Evolutionary conservation across 2,888 invertebrate genomes (phyloP).

Genomic region (Selenia dentaria): DNA sequence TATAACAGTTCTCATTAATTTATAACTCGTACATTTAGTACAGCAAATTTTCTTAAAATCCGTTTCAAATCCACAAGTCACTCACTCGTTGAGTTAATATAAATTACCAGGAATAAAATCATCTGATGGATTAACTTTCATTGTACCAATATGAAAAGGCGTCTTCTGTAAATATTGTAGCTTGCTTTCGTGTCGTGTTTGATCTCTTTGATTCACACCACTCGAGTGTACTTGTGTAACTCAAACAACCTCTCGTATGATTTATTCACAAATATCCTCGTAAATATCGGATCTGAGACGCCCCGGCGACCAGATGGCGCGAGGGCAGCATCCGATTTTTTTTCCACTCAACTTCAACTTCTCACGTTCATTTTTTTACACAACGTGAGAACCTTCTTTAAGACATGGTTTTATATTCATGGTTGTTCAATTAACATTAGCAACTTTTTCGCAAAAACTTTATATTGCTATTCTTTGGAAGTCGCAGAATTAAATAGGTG

Average conservation of each 20-base stretch:
- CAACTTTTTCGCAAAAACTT: no score
- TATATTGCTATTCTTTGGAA: slow-evolving; percentile 8
- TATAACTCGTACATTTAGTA: no score
- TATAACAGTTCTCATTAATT: no score
- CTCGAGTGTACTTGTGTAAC: slow-evolving; percentile 31
- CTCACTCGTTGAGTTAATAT: background rate
- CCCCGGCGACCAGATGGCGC: slow-evolving; percentile 58
- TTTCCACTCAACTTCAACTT: slow-evolving; percentile 46
- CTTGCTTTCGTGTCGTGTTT: slow-evolving; percentile 17
- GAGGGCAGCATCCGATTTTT: slow-evolving; percentile 47
- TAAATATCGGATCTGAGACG: slow-evolving; percentile 47
- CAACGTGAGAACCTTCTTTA: slow-evolving; percentile 29
- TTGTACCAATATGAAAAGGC: slow-evolving; percentile 21
- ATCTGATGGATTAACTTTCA: slow-evolving; percentile 14
- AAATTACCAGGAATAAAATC: slow-evolving; percentile 9
- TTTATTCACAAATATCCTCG: slow-evolving; percentile 59
- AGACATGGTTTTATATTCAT: no score
- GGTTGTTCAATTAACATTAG: no score
- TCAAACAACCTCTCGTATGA: slow-evolving; percentile 41
- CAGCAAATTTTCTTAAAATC: no score
- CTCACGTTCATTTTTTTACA: slow-evolving; percentile 51
- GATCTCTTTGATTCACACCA: slow-evolving; percentile 27
- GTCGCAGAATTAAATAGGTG: slow-evolving; percentile 23
- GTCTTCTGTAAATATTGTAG: slow-evolving; percentile 27
- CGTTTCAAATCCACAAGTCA: no score